Conservation (phyloP, 1,140 invertebrate genomes). For the Hestina assimilis region DNA sequence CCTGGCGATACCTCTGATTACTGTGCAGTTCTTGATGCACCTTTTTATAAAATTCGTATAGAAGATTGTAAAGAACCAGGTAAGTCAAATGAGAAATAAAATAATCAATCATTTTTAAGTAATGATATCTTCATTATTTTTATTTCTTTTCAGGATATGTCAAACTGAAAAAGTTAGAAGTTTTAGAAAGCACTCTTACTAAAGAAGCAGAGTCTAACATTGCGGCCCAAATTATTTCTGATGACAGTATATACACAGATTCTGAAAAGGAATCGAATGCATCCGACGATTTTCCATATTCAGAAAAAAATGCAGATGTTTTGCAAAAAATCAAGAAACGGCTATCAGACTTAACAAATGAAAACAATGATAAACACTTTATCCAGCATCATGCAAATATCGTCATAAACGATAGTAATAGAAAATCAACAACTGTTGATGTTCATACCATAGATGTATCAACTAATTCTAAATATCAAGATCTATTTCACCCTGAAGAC, state of each 20-base stretch:
- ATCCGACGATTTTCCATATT: constrained; percentile 53
- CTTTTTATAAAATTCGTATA: constrained; percentile 82
- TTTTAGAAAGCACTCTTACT: constrained; percentile 59
- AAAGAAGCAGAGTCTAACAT: constrained; percentile 47
- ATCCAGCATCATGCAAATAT: no score
- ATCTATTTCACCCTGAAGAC: constrained; percentile 7
- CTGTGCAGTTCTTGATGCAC: constrained; percentile 80
- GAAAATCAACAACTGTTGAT: not conserved
- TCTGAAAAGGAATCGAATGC: constrained; percentile 67
- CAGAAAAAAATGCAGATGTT: constrained; percentile 40
- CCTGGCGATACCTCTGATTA: constrained; percentile 81
- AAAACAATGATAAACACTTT: constrained; percentile 20
- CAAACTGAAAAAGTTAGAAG: constrained; percentile 75
- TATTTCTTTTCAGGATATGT: constrained; percentile 76
- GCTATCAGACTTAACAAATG: constrained; percentile 25
- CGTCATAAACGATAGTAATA: not conserved
- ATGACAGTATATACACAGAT: constrained; percentile 64
- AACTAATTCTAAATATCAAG: not conserved
- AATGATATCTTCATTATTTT: not conserved
- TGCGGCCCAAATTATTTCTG: constrained; percentile 36
- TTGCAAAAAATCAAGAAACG: constrained; percentile 45
- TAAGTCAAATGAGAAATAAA: constrained; percentile 39
- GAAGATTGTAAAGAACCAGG: constrained; percentile 81
- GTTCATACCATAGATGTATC: constrained; percentile 2
- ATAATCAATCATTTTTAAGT: not conserved